A percentile compares a stretch with the other conserved stretches of the same genome.
Conservation (phyloP, 2,797 vertebrate species). For the Selene dorsalis region DNA sequence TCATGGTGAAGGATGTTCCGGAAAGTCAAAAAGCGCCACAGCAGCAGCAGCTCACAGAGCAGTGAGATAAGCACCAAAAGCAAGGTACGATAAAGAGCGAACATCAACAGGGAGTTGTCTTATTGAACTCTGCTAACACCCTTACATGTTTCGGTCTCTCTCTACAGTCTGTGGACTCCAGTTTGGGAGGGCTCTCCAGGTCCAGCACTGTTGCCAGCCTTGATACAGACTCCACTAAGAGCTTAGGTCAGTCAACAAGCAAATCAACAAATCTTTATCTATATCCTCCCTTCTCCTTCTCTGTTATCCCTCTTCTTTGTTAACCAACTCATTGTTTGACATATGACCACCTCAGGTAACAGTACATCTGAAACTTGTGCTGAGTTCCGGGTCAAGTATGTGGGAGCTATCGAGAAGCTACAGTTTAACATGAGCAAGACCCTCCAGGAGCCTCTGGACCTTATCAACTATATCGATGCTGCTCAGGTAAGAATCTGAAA, state of each 20-base stretch:
- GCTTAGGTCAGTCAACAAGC: constrained; percentile 88
- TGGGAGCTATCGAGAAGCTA: constrained; percentile 94
- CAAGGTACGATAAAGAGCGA: constrained; percentile 85
- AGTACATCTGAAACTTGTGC: constrained; percentile 90
- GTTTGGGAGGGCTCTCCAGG: constrained; percentile 95
- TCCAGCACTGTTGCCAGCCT: constrained; percentile 99
- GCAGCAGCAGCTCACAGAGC: constrained; percentile 98
- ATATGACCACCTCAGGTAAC: constrained; percentile 82
- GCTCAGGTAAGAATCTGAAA: constrained; percentile 87
- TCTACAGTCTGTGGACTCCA: constrained; percentile 96
- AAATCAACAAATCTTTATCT: background rate
- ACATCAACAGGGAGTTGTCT: background rate
- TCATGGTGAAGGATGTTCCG: constrained; percentile 95
- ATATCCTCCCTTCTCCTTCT: background rate
- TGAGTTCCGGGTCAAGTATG: constrained; percentile 95
- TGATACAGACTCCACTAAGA: constrained; percentile 97
- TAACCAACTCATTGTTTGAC: background rate
- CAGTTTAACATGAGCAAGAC: constrained; percentile 89
- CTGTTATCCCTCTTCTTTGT: background rate
- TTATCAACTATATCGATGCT: constrained; percentile 97
- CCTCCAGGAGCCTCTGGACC: constrained; percentile 92
- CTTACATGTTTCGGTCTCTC: constrained; percentile 9
- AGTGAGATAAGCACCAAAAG: constrained; percentile 99
- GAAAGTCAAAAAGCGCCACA: constrained; percentile 98
- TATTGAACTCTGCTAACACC: background rate